phyloP scores from a whole-genome alignment of 2,797 vertebrate species.

The Liasis olivaceus region DNA sequence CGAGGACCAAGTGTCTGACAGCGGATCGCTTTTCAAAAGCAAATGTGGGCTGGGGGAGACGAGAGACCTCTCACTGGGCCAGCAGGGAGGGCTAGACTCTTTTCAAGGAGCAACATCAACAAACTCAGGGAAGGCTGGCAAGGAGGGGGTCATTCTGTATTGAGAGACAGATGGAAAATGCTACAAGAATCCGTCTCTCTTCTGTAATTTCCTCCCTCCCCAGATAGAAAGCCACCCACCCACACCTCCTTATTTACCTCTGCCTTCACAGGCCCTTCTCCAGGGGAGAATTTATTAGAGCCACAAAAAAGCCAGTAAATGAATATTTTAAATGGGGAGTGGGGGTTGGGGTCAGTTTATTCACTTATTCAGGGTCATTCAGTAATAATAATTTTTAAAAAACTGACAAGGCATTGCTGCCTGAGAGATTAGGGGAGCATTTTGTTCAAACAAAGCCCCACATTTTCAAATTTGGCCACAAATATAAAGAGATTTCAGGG shows the following conservation, averaged over 20 bases:
- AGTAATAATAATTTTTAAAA: neutral
- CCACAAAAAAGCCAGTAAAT: conserved; percentile 6
- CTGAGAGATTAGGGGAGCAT: neutral
- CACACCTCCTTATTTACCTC: neutral
- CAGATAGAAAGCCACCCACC: neutral
- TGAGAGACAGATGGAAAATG: conserved; percentile 78
- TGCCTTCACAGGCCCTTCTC: conserved; percentile 71
- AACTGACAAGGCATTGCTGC: neutral
- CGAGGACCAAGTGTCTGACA: conserved; percentile 81
- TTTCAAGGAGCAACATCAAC: conserved; percentile 87
- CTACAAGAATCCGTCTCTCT: conserved; percentile 78
- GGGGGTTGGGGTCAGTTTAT: conserved; percentile 1
- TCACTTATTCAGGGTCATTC: conserved; percentile 1
- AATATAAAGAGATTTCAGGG: neutral
- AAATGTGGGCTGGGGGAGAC: conserved; percentile 75
- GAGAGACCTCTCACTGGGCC: conserved; percentile 84
- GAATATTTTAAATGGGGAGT: conserved; percentile 1
- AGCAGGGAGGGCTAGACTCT: conserved; percentile 77
- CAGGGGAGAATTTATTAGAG: conserved; percentile 9
- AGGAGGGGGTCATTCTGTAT: conserved; percentile 55
- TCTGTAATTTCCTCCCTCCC: neutral
- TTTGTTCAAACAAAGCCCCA: neutral
- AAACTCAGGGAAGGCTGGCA: conserved; percentile 74
- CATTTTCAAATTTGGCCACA: neutral
- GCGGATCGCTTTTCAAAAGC: conserved; percentile 87